Conservation (phyloP, 2,797 vertebrate species). For the Silurus aristotelis region DNA sequence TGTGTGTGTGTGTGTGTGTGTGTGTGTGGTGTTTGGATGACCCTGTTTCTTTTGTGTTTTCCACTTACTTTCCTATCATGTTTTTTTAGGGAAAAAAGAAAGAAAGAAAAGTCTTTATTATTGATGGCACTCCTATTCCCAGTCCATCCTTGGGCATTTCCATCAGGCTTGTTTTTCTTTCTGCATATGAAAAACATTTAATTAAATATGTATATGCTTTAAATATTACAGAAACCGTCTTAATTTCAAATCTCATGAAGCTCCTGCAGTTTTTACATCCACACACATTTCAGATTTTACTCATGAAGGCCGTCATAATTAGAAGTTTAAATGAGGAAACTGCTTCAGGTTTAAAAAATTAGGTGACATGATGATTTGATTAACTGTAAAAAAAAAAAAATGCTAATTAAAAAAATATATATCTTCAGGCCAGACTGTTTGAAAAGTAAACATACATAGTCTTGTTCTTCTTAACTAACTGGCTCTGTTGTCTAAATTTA, state of each 20-base stretch:
- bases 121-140: constrained; percentile 56
- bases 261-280: neutral
- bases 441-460: neutral
- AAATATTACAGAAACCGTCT: constrained; percentile 50
- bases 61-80: constrained; percentile 21
- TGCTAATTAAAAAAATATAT: too few relatives aligned
- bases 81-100: constrained; percentile 2
- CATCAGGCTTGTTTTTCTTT: constrained; percentile 28
- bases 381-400: neutral
- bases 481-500: neutral
- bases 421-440: neutral
- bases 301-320: constrained; percentile 2
- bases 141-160: constrained; percentile 51
- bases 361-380: neutral
- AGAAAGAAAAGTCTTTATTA: constrained; percentile 48
- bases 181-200: constrained; percentile 56
- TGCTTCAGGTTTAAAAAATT: constrained; percentile 8
- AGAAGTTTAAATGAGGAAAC: neutral
- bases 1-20: neutral
- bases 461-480: neutral
- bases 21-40: constrained; percentile 3
- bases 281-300: neutral
- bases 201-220: constrained; percentile 54
- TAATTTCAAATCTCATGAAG: constrained; percentile 45
- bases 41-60: constrained; percentile 39